phyloP scores from a whole-genome alignment of 1,140 invertebrate genomes.

The Linepithema humile region DNA sequence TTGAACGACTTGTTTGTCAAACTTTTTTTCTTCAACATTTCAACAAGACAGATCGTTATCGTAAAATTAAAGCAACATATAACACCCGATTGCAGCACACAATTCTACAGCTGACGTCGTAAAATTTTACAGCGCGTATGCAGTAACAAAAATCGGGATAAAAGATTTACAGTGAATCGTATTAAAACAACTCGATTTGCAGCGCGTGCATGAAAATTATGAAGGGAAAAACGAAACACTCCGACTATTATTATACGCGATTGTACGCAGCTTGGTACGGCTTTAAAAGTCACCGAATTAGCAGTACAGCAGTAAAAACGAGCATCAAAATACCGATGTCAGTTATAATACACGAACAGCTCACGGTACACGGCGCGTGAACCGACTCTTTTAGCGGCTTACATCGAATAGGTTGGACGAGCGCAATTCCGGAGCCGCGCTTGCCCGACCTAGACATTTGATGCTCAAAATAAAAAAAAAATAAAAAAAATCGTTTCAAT shows the following conservation, averaged over 20 bases:
- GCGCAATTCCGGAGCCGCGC: neutral
- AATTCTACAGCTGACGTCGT: conserved; percentile 20
- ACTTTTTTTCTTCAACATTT: no score
- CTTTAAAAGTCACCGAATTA: conserved; percentile 41
- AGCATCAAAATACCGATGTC: conserved; percentile 48
- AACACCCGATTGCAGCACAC: no score
- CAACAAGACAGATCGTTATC: no score
- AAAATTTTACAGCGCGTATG: conserved; percentile 2
- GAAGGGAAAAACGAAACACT: conserved; percentile 23
- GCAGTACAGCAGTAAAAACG: conserved; percentile 44
- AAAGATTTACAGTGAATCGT: conserved; percentile 5
- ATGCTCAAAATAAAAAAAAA: neutral
- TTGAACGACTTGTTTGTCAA: no score
- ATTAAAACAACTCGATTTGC: neutral
- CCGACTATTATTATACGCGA: conserved; percentile 23
- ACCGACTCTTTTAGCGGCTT: neutral
- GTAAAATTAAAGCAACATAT: no score
- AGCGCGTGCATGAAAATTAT: neutral
- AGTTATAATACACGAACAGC: conserved; percentile 16
- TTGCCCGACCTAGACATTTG: neutral
- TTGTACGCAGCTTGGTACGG: neutral
- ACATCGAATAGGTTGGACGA: no score
- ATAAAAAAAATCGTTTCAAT: neutral
- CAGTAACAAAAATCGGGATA: conserved; percentile 1
- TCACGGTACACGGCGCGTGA: neutral